Conservation (phyloP, 2,113 vertebrate species). For the Bothrops jararaca region DNA sequence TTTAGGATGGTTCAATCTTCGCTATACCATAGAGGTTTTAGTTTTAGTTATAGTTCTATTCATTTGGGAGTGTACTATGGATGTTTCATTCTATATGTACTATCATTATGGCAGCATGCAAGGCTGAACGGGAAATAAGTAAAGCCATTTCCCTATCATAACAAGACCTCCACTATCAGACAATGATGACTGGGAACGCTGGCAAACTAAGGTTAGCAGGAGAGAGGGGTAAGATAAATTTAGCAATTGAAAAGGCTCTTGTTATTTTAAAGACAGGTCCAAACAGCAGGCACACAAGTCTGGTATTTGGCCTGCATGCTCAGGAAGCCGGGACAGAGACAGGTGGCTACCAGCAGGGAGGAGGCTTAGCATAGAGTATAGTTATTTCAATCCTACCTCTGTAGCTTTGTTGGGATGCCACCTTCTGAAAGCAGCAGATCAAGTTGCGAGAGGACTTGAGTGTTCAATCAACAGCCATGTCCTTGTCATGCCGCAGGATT, state of each 20-base stretch:
- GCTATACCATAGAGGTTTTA: not conserved
- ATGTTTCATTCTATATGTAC: not conserved
- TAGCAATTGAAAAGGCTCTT: conserved; percentile 65
- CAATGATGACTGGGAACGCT: conserved; percentile 56
- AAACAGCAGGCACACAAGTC: conserved; percentile 38
- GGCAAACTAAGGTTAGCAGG: conserved; percentile 47
- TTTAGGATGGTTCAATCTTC: not conserved
- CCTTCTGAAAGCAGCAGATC: conserved; percentile 5
- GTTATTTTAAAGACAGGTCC: conserved; percentile 66
- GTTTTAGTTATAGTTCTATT: not conserved
- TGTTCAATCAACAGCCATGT: not conserved
- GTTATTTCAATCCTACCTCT: conserved; percentile 47
- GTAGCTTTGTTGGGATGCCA: conserved; percentile 17
- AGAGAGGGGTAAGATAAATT: conserved; percentile 66
- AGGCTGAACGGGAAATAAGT: not conserved
- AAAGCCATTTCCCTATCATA: not conserved
- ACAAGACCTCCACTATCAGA: not conserved
- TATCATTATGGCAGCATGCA: not conserved
- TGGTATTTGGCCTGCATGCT: conserved; percentile 1
- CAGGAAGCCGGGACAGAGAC: conserved; percentile 49
- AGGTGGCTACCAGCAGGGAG: conserved; percentile 51
- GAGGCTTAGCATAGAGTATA: conserved; percentile 53
- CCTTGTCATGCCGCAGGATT: conserved; percentile 1
- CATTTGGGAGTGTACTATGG: not conserved
- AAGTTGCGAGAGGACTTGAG: conserved; percentile 8